These are phyloP conservation scores for Amblyjoppa proteus DNA, from an alignment of 2,888 invertebrate species.

Conservation along the genomic window DNA sequence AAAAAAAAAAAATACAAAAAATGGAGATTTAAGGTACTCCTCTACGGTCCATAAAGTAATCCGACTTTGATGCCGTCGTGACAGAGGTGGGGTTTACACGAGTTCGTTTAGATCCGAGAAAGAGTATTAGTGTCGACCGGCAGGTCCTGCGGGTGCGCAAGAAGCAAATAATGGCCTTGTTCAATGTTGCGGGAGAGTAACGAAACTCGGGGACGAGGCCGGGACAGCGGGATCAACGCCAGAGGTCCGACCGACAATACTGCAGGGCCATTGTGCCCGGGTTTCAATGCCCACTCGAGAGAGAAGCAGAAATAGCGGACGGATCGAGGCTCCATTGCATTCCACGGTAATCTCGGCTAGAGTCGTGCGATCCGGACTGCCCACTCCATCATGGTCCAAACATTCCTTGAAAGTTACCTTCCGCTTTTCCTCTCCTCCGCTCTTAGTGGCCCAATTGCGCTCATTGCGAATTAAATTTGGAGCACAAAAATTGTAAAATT, in stretches of 20 bases:
- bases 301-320: conserved; percentile 31
- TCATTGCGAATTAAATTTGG: not conserved
- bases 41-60: conserved; percentile 77
- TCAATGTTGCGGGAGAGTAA: conserved; percentile 73
- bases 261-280: conserved; percentile 76
- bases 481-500: not conserved
- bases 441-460: not conserved
- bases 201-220: conserved; percentile 68
- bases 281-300: conserved; percentile 75
- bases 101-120: conserved; percentile 41
- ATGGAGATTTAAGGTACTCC: conserved; percentile 70
- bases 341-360: conserved; percentile 71
- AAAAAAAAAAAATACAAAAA: too few relatives aligned
- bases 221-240: conserved; percentile 69
- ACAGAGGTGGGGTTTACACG: conserved; percentile 58
- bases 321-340: conserved; percentile 71
- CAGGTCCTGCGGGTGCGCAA: conserved; percentile 66
- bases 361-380: conserved; percentile 40
- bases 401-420: conserved; percentile 34
- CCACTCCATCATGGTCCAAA: conserved; percentile 29
- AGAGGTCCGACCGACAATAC: conserved; percentile 71
- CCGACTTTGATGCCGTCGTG: conserved; percentile 74
- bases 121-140: conserved; percentile 22
- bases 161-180: conserved; percentile 79
- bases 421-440: not conserved